Evolutionary conservation across 37 sponge, comb jelly and placozoan genomes (phyloP).

Genomic region (Beroe forskalii): DNA sequence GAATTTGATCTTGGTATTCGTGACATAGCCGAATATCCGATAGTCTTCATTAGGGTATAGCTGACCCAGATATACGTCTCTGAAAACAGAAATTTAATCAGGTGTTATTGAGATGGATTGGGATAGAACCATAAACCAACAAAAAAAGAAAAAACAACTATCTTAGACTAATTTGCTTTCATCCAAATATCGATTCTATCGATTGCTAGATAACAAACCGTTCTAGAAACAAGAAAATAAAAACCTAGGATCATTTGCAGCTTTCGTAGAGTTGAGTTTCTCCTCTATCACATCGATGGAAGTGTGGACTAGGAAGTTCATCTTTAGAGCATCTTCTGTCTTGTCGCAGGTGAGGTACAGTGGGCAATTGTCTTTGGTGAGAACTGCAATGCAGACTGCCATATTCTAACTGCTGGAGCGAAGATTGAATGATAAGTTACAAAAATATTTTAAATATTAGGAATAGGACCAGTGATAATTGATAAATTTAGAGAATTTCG

Average conservation of each 20-base stretch:
- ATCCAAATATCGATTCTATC: too few species aligned
- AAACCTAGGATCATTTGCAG: constrained; percentile 65
- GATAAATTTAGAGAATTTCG: too few species aligned
- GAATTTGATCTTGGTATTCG: constrained; percentile 92
- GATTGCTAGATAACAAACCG: too few species aligned
- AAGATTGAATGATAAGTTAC: not conserved
- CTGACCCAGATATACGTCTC: constrained; percentile 94
- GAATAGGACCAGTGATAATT: too few species aligned
- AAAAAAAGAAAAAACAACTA: too few species aligned
- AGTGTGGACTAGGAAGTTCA: constrained; percentile 90
- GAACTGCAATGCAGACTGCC: constrained; percentile 59
- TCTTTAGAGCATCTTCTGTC: constrained; percentile 77
- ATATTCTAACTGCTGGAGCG: not conserved
- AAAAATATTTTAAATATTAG: too few species aligned
- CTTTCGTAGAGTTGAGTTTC: constrained; percentile 69
- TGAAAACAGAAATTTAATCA: not conserved
- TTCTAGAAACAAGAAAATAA: too few species aligned
- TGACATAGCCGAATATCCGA: constrained; percentile 97
- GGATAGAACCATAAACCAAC: too few species aligned
- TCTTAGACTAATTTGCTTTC: too few species aligned
- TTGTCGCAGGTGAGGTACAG: constrained; percentile 77
- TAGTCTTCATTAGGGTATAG: constrained; percentile 95
- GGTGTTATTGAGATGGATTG: not conserved
- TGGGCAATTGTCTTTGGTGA: constrained; percentile 77
- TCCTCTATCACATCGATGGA: constrained; percentile 97